Conservation (phyloP, 1,140 invertebrate species). For the Uloborus diversus region DNA sequence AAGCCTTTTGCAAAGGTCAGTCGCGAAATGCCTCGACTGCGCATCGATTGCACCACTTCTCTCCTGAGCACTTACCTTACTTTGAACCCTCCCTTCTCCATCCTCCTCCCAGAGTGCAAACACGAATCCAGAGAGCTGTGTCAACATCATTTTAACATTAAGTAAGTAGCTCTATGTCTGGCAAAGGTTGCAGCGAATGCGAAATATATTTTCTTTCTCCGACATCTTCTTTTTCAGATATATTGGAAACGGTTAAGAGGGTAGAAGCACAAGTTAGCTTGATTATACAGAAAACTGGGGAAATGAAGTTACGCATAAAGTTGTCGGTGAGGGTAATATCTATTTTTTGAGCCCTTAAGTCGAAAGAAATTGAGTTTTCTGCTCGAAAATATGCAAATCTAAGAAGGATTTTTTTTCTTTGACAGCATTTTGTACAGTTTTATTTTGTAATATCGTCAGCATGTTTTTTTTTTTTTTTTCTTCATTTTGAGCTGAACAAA, state of each 20-base stretch:
- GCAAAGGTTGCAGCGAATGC: conserved; percentile 46
- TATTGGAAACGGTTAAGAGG: conserved; percentile 34
- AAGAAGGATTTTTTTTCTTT: conserved; percentile 39
- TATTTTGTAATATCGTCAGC: too few relatives aligned
- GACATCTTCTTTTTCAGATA: conserved; percentile 22
- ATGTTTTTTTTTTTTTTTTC: too few relatives aligned
- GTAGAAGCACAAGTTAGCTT: conserved; percentile 51
- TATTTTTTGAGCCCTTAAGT: conserved; percentile 38
- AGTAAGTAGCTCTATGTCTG: conserved; percentile 54
- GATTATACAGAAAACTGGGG: conserved; percentile 52
- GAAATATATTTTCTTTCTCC: conserved; percentile 50
- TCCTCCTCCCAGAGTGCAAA: conserved; percentile 37
- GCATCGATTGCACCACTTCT: background rate
- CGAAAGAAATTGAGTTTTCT: conserved; percentile 55
- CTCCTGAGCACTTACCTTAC: background rate
- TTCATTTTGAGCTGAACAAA: too few relatives aligned
- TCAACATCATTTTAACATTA: conserved; percentile 56
- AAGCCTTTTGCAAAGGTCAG: too few relatives aligned
- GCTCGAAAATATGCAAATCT: conserved; percentile 36
- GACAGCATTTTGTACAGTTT: too few relatives aligned
- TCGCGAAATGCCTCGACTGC: too few relatives aligned
- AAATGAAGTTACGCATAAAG: conserved; percentile 54
- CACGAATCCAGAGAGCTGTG: conserved; percentile 53
- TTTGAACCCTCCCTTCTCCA: background rate
- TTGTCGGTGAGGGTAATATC: conserved; percentile 64